phyloP scores from a whole-genome alignment of 23 tunicate species.

The Clavelina lepadiformis region DNA sequence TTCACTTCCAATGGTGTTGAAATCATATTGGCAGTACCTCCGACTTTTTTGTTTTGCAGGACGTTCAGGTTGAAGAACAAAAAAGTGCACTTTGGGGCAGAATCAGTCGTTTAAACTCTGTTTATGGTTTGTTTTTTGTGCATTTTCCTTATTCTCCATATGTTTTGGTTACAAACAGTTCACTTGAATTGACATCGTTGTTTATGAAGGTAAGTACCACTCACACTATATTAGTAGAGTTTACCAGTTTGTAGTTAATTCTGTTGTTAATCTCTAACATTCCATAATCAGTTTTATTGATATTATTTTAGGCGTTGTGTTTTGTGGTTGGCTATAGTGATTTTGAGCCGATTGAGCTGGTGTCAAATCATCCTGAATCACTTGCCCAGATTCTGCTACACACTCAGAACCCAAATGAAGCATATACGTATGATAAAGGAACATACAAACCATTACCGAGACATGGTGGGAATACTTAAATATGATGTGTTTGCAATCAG shows the following conservation, averaged over 20 bases:
- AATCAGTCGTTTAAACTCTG: not conserved
- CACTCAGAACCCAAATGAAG: not conserved
- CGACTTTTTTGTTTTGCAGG: constrained; percentile 22
- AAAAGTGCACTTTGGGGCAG: constrained; percentile 37
- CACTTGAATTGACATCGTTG: not conserved
- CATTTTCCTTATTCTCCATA: constrained; percentile 36
- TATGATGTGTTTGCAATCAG: not conserved
- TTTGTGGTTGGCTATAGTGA: constrained; percentile 14
- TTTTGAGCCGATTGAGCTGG: constrained; percentile 14
- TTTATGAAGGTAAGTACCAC: constrained; percentile 9
- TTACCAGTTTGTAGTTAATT: too few species aligned
- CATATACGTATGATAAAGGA: constrained; percentile 19
- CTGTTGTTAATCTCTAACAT: too few species aligned
- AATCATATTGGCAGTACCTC: too few species aligned
- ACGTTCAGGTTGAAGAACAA: constrained; percentile 17
- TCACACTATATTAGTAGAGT: not conserved
- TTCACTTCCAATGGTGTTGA: too few species aligned
- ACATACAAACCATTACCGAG: constrained; percentile 7
- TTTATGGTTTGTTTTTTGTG: constrained; percentile 12
- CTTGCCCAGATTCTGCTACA: constrained; percentile 46
- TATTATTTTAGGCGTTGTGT: constrained; percentile 13
- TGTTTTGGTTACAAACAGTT: constrained; percentile 10
- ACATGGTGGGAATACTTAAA: constrained; percentile 14
- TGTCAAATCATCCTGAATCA: constrained; percentile 27
- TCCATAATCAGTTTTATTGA: not conserved